Evolutionary conservation across 2,113 vertebrate genomes (phyloP).

Genomic region (Pelvicachromis taeniatus): DNA sequence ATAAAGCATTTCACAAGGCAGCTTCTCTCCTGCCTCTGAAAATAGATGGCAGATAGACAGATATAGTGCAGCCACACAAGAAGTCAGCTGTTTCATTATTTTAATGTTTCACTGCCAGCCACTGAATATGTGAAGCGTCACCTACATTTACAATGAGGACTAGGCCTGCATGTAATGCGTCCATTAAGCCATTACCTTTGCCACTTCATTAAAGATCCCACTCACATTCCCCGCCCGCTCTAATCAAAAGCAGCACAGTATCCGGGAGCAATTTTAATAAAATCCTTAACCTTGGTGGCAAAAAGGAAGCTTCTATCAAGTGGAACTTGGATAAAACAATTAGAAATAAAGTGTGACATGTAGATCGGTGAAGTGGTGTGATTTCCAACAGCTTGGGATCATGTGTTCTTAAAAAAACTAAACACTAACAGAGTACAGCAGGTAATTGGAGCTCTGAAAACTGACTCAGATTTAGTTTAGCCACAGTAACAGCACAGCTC

Average conservation of each 20-base stretch:
- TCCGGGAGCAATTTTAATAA: conserved; percentile 23
- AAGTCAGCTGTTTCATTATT: conserved; percentile 51
- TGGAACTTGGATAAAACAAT: background rate
- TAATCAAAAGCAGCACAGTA: conserved; percentile 33
- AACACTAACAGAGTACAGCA: background rate
- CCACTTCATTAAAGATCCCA: conserved; percentile 20
- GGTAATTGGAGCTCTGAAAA: background rate
- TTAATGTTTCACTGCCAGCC: conserved; percentile 31
- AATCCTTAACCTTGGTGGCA: conserved; percentile 30
- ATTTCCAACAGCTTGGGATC: background rate
- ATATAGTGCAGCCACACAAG: background rate
- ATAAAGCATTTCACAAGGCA: conserved; percentile 45
- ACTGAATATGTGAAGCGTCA: background rate
- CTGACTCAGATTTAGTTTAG: background rate
- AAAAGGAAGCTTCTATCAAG: background rate
- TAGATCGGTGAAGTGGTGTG: background rate
- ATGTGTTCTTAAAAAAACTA: background rate
- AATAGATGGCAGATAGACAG: conserved; percentile 5
- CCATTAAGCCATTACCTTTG: conserved; percentile 24
- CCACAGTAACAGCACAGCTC: background rate
- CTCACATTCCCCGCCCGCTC: background rate
- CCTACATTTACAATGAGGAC: background rate
- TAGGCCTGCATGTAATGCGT: conserved; percentile 15
- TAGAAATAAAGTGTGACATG: background rate
- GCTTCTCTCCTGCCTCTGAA: background rate